These are phyloP conservation scores for Eupithecia centaureata DNA, from an alignment of 2,888 invertebrate species.

Conservation along the genomic window DNA sequence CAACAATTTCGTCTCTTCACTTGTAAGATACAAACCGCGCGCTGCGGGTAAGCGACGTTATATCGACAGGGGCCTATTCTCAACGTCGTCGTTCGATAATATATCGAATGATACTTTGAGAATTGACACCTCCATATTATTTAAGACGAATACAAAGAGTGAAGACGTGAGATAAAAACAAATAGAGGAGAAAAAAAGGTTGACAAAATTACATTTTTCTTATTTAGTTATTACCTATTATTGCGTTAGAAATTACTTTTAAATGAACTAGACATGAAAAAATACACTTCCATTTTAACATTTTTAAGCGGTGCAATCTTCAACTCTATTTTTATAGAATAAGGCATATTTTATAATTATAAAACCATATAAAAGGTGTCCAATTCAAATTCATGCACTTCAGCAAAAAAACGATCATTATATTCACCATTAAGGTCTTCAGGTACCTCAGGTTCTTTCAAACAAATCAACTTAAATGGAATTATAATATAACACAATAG, in stretches of 20 bases:
- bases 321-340: not conserved
- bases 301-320: not conserved
- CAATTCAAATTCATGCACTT: not conserved
- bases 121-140: not conserved
- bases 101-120: slow-evolving; percentile 1
- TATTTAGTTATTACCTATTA: not conserved
- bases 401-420: not conserved
- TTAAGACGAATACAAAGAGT: not conserved
- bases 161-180: not conserved
- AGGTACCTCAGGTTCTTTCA: not conserved
- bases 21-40: not conserved
- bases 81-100: not conserved
- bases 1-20: slow-evolving; percentile 11
- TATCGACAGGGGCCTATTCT: slow-evolving; percentile 6
- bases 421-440: not conserved
- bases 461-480: not conserved
- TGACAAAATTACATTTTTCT: not conserved
- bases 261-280: not conserved
- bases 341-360: not conserved
- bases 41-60: not conserved
- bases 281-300: not conserved
- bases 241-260: not conserved
- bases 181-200: not conserved
- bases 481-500: not conserved
- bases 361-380: not conserved